phyloP scores from a whole-genome alignment of 2,888 invertebrate genomes.

The Polymixis lichenea region DNA sequence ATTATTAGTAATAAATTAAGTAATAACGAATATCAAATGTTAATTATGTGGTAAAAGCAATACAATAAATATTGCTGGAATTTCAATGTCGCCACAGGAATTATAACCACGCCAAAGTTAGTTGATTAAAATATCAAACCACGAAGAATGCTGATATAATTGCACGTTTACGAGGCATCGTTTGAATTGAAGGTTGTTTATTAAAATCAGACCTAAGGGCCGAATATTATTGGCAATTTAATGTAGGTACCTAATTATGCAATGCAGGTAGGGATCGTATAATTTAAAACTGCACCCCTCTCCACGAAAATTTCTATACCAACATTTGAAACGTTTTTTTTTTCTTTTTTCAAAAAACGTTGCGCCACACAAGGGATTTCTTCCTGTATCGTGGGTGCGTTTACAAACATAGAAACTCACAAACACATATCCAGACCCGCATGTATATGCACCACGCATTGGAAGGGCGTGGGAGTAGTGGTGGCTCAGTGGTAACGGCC shows the following conservation, averaged over 20 bases:
- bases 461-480: neutral
- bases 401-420: too few species aligned
- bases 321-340: neutral
- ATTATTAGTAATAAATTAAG: neutral
- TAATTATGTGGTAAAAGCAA: neutral
- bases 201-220: neutral
- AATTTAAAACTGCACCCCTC: neutral
- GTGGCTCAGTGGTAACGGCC: too few species aligned
- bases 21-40: constrained; percentile 4
- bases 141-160: constrained; percentile 1
- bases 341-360: too few species aligned
- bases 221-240: neutral
- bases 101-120: constrained; percentile 1
- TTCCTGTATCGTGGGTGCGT: too few species aligned
- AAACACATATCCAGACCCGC: too few species aligned
- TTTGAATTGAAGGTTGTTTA: neutral
- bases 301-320: neutral
- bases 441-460: neutral
- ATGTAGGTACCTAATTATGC: neutral
- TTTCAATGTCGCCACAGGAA: neutral
- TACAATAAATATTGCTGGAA: neutral
- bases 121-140: constrained; percentile 9
- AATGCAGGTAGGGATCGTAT: neutral
- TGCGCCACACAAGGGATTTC: too few species aligned
- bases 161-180: neutral